Conservation (phyloP, 2,113 vertebrate genomes). For the Copsychus sechellarum region DNA sequence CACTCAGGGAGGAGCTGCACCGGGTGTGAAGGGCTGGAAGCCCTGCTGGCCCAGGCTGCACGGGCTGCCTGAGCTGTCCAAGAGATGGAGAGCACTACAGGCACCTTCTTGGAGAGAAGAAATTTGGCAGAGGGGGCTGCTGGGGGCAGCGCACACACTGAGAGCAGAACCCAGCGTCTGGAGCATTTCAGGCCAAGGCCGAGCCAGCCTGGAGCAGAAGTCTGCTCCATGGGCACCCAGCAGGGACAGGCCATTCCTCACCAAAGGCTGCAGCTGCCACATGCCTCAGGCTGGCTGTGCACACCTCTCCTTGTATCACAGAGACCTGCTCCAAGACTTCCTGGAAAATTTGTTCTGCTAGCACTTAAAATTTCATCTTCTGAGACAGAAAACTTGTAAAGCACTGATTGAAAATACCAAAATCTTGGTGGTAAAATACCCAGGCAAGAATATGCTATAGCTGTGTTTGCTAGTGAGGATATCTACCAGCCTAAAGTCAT, state of each 20-base stretch:
- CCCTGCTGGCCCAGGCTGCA: accelerated
- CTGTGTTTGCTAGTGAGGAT: neutral
- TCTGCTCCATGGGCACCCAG: too few relatives aligned
- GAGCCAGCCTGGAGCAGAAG: neutral
- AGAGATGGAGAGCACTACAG: neutral
- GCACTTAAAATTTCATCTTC: neutral
- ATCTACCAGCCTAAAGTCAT: neutral
- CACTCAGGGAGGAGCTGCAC: neutral
- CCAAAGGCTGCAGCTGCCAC: accelerated
- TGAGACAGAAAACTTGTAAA: neutral
- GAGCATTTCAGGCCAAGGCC: neutral
- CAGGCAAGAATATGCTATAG: neutral
- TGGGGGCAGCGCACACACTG: accelerated
- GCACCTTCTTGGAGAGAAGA: neutral
- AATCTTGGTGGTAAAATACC: neutral
- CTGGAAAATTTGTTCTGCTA: neutral
- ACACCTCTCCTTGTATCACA: accelerated
- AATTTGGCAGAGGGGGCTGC: neutral
- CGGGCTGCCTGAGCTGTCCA: neutral
- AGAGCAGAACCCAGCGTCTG: neutral
- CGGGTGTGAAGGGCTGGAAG: neutral
- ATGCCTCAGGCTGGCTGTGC: neutral
- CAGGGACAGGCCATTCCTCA: neutral
- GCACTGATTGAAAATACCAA: neutral
- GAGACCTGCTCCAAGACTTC: neutral